Evolutionary conservation across 2,797 vertebrate species (phyloP).

Genomic region (Gobionotothen gibberifrons): DNA sequence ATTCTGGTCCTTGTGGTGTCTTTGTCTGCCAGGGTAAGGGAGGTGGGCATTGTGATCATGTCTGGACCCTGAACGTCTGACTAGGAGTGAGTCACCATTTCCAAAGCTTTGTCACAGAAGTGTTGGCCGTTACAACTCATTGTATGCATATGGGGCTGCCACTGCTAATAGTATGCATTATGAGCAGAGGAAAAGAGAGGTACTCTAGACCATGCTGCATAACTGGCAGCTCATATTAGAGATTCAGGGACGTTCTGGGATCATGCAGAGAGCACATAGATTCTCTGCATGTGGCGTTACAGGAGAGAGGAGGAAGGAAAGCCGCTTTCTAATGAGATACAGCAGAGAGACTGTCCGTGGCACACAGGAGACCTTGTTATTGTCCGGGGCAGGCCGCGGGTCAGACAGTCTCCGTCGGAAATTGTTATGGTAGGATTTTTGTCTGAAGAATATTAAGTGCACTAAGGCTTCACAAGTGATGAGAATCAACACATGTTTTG

Average conservation of each 20-base stretch:
- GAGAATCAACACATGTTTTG: slow-evolving; percentile 51
- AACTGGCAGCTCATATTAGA: slow-evolving; percentile 40
- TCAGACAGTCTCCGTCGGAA: slow-evolving; percentile 62
- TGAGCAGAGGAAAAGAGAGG: slow-evolving; percentile 48
- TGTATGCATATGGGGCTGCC: slow-evolving; percentile 30
- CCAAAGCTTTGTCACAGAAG: slow-evolving; percentile 50
- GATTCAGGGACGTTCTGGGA: slow-evolving; percentile 53
- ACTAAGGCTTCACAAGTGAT: slow-evolving; percentile 52
- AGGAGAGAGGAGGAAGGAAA: slow-evolving; percentile 49
- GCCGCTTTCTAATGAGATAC: slow-evolving; percentile 77
- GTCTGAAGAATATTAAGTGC: slow-evolving; percentile 62
- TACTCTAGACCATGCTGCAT: slow-evolving; percentile 26
- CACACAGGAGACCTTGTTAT: slow-evolving; percentile 71
- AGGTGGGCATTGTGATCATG: slow-evolving; percentile 66
- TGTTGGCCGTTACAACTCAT: slow-evolving; percentile 28
- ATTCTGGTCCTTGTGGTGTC: slow-evolving; percentile 50
- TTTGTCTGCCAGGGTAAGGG: slow-evolving; percentile 62
- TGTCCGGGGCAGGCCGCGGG: slow-evolving; percentile 55
- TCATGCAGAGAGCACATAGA: slow-evolving; percentile 53
- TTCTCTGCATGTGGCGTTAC: slow-evolving; percentile 44
- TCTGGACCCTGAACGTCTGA: slow-evolving; percentile 57
- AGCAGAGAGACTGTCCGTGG: slow-evolving; percentile 54
- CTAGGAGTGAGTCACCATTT: slow-evolving; percentile 59
- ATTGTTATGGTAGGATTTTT: slow-evolving; percentile 62
- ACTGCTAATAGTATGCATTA: slow-evolving; percentile 41